Percentiles rank a stretch among this genome's conserved stretches.
Conservation (phyloP, 2,888 invertebrate species). For the Pristionchus exspectatus region DNA sequence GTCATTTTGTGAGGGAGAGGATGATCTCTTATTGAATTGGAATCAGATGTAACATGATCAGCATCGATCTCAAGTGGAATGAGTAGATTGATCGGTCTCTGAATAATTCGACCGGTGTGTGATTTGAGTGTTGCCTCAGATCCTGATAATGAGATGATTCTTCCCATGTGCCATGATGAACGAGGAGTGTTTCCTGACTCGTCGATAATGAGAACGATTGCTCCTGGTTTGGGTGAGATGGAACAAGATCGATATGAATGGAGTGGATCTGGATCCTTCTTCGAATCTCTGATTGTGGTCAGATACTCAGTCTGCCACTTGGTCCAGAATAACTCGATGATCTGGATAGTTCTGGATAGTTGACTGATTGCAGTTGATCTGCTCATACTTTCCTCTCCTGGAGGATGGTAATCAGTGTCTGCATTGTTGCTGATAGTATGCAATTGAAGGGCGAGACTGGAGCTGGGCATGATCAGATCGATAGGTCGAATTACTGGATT, state of each 20-base stretch:
- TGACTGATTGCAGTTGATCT: background rate
- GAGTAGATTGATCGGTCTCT: background rate
- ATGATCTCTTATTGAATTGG: background rate
- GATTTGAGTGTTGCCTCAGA: background rate
- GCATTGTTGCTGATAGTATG: background rate
- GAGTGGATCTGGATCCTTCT: constrained; percentile 6
- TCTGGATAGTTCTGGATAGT: background rate
- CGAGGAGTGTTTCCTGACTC: background rate
- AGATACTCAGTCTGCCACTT: background rate
- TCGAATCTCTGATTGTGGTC: background rate
- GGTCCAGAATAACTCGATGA: background rate
- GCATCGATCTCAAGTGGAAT: background rate
- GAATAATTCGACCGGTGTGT: background rate
- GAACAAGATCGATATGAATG: background rate
- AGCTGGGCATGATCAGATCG: background rate
- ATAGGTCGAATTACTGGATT: background rate
- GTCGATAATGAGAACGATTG: constrained; percentile 1
- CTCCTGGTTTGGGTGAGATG: background rate
- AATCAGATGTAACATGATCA: background rate
- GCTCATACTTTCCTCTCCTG: background rate
- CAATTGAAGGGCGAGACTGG: background rate
- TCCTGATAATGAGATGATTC: background rate
- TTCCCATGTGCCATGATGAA: background rate
- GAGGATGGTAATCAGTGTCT: background rate
- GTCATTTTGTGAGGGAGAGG: background rate